Conservation (phyloP, 2,888 invertebrate species). For the Eurois occulta region DNA sequence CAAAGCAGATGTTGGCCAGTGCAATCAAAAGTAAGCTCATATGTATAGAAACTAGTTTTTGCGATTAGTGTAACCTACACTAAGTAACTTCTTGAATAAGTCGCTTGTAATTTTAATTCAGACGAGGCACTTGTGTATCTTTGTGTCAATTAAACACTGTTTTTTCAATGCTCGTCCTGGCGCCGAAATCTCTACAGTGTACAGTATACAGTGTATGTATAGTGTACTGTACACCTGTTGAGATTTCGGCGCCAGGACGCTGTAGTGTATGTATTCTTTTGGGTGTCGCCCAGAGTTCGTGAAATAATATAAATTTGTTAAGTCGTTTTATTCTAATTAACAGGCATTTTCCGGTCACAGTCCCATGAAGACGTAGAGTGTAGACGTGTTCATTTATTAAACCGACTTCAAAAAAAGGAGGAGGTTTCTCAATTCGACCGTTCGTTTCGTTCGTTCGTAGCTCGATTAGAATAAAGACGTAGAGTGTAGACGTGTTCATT, state of each 20-base stretch:
- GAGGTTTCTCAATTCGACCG: no score
- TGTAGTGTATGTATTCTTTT: background rate
- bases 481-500: background rate
- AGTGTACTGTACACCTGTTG: no score
- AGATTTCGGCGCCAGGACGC: no score
- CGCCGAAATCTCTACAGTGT: background rate
- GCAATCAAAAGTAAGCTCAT: no score
- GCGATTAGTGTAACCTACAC: background rate
- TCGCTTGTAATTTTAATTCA: background rate
- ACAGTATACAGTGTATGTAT: no score
- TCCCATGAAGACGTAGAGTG: background rate
- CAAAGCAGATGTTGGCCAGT: background rate
- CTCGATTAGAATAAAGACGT: no score
- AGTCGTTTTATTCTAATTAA: background rate
- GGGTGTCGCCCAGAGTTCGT: background rate
- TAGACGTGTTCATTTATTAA: background rate
- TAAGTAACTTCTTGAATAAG: background rate
- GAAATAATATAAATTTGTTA: background rate
- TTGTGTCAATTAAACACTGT: background rate
- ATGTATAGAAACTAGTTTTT: background rate
- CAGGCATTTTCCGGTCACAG: background rate
- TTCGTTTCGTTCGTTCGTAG: no score
- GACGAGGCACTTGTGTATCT: no score
- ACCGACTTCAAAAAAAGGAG: no score
- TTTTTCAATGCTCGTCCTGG: background rate